phyloP scores from a whole-genome alignment of 1,140 invertebrate species.

The Ostrea denselamellosa region DNA sequence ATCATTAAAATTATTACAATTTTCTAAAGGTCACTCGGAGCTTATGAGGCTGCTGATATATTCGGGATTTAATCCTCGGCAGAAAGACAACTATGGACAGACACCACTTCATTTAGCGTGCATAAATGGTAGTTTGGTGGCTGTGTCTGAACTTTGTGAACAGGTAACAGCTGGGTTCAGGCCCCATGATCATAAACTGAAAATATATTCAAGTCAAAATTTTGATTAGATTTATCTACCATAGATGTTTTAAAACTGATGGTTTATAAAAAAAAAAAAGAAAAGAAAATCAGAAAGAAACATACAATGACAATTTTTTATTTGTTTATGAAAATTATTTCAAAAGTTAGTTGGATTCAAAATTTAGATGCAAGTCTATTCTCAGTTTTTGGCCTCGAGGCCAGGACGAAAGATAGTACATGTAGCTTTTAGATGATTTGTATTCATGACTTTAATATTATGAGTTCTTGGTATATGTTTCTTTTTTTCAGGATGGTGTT shows the following conservation, averaged over 20 bases:
- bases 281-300: too few relatives aligned
- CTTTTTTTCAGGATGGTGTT: conserved; percentile 85
- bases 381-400: not conserved
- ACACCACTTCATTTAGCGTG: conserved; percentile 96
- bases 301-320: too few relatives aligned
- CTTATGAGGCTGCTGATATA: conserved; percentile 93
- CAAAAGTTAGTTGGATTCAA: too few relatives aligned
- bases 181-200: not conserved
- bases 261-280: too few relatives aligned
- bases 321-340: too few relatives aligned
- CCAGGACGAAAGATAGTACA: not conserved
- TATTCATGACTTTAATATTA: too few relatives aligned
- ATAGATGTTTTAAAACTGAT: too few relatives aligned
- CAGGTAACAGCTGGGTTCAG: conserved; percentile 83
- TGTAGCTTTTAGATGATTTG: too few relatives aligned
- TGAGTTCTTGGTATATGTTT: not conserved
- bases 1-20: not conserved
- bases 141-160: conserved; percentile 83
- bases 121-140: conserved; percentile 91
- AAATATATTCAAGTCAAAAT: not conserved
- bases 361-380: too few relatives aligned
- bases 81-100: conserved; percentile 94
- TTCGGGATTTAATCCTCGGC: conserved; percentile 91
- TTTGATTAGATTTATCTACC: not conserved
- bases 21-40: conserved; percentile 86